Evolutionary conservation across 2,797 vertebrate genomes (phyloP), one percentile per base, ranked within the genome.

Genomic region (Aulostomus chinensis): DNA sequence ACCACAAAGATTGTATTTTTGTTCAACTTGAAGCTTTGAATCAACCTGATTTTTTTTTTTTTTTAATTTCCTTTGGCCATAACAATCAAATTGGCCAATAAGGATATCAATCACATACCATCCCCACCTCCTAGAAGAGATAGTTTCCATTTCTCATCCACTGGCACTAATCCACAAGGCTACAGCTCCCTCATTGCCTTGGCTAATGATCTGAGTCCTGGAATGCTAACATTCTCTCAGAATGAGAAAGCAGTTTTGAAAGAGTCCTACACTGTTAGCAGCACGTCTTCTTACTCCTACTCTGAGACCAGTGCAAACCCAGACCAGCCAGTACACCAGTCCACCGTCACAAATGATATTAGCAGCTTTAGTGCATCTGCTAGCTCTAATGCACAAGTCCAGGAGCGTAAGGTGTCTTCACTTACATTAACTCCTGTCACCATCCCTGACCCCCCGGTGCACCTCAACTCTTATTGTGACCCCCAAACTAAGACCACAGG

Each of bases 51-150:
- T 57, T 57, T 73, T 40, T 24, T 37, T 58, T 36, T 41, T 60
- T 76, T 92, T 92, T 81, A 66, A 70, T 59, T 64, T 89, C 55
- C 87, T 83, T 87, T 80, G 88, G 68, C 79, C 90, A 63, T 49
- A 59, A 55, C 73, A 86, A 90, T 79, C 76, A 88, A 58, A 87
- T 82, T 81, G 86, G 69, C 87, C 88, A 78, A 83, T 83, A 89
- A 90, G 91, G 88, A 86, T 61, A 68, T 90, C 38, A 86, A 72
- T 83, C 91, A 93, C 88, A 74, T 88, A 58, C 94, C 93, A 26
- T 59, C 91, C 53, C 92, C 92, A 25, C 94, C 94, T 52, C 90
- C 87, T 65, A 93, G 93, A 83, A 94, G 91, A 91, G 92, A 94
- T 73, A 96, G 93, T 78, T 93, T 93, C 84, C 67, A 54, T 73